A percentile compares a stretch with the other conserved stretches of the same genome.
Evolutionary conservation across 2,113 vertebrate species (phyloP).

Genomic region (Eleginops maclovinus): DNA sequence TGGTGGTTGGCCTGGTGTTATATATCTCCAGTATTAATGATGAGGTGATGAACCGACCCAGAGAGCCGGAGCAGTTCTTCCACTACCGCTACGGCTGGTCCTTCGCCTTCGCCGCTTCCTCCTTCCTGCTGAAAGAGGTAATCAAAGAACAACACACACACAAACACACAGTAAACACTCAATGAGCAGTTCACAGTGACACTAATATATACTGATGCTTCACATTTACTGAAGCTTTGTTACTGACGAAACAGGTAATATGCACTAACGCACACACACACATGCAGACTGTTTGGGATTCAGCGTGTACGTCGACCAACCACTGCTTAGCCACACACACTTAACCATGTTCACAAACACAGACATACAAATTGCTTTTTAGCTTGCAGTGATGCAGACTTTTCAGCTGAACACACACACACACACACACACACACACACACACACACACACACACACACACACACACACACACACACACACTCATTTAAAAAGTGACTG

Average conservation of each 20-base stretch:
- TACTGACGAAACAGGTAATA: slow-evolving; percentile 5
- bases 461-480: slow-evolving; percentile 21
- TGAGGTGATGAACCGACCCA: slow-evolving; percentile 93
- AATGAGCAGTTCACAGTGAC: slow-evolving; percentile 7
- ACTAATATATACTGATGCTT: slow-evolving; percentile 18
- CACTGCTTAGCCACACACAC: slow-evolving; percentile 14
- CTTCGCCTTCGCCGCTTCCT: slow-evolving; percentile 92
- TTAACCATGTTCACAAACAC: background rate
- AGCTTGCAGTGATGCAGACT: slow-evolving; percentile 12
- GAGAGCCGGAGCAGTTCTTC: slow-evolving; percentile 92
- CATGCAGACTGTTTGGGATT: slow-evolving; percentile 14
- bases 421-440: slow-evolving; percentile 28
- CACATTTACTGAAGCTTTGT: slow-evolving; percentile 13
- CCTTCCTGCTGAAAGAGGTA: slow-evolving; percentile 95
- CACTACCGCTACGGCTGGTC: slow-evolving; percentile 94
- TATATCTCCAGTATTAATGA: slow-evolving; percentile 96
- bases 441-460: slow-evolving; percentile 34
- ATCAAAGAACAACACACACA: background rate
- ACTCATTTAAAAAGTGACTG: slow-evolving; percentile 35
- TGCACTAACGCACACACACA: background rate
- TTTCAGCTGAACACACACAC: slow-evolving; percentile 30
- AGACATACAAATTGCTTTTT: slow-evolving; percentile 3
- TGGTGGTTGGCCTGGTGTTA: slow-evolving; percentile 91
- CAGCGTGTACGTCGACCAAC: slow-evolving; percentile 13
- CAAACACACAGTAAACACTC: background rate